These are phyloP conservation scores for Gadus chalcogrammus DNA, from an alignment of 2,113 vertebrate genomes.

Conservation along the genomic window DNA sequence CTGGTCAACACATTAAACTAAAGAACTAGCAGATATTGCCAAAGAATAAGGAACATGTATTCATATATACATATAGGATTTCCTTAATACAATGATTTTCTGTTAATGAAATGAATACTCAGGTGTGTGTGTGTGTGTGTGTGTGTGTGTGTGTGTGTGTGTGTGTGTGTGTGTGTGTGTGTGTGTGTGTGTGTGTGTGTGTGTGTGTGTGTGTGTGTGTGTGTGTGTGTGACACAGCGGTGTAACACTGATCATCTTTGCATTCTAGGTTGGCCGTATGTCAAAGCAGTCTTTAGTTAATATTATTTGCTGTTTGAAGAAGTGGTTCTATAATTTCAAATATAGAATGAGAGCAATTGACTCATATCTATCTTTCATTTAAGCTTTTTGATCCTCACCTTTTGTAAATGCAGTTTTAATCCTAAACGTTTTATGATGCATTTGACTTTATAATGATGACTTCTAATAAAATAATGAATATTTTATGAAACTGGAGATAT, in stretches of 20 bases:
- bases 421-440: neutral
- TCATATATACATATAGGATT: slow-evolving; percentile 2
- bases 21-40: slow-evolving; percentile 50
- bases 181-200: too few species aligned
- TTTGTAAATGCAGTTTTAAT: neutral
- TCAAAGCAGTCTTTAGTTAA: neutral
- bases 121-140: slow-evolving; percentile 31
- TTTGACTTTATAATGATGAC: neutral
- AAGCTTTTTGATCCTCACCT: neutral
- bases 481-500: neutral
- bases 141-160: too few species aligned
- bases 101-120: slow-evolving; percentile 49
- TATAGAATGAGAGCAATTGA: neutral
- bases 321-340: neutral
- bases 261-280: neutral
- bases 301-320: neutral
- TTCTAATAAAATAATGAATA: neutral
- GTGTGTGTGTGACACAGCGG: neutral
- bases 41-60: slow-evolving; percentile 48
- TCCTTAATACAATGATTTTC: slow-evolving; percentile 39
- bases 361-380: neutral
- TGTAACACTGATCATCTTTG: neutral
- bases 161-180: too few species aligned
- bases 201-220: too few species aligned
- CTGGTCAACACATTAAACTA: slow-evolving; percentile 38